phyloP scores from a whole-genome alignment of 2,888 invertebrate genomes.

The Gastrophysa polygoni region DNA sequence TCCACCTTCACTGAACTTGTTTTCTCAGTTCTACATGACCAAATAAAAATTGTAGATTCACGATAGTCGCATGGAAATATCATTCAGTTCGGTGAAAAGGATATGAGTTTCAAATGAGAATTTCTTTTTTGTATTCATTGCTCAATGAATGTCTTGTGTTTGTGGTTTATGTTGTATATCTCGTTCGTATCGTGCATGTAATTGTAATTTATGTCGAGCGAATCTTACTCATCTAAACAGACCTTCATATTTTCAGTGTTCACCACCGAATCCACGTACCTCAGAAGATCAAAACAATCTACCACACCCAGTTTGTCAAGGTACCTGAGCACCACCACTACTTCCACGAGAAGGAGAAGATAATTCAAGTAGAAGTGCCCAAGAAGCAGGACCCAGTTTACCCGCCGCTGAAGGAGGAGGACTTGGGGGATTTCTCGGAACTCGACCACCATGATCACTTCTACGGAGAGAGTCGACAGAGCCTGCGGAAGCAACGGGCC shows the following conservation, averaged over 20 bases:
- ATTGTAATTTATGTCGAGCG: no score
- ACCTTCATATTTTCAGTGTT: constrained; percentile 45
- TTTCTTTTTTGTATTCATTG: no score
- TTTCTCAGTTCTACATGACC: no score
- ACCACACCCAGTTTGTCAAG: constrained; percentile 54
- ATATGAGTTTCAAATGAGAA: no score
- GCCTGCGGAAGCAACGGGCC: constrained; percentile 28
- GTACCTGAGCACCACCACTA: constrained; percentile 56
- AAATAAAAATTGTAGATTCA: no score
- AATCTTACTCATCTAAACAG: background rate
- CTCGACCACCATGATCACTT: constrained; percentile 8
- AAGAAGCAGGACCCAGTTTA: constrained; percentile 33
- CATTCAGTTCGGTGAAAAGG: no score
- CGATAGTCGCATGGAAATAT: no score
- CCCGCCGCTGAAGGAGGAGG: constrained; percentile 29
- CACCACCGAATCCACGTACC: constrained; percentile 54
- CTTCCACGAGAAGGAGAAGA: constrained; percentile 51
- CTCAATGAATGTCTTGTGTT: no score
- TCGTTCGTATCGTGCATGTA: no score
- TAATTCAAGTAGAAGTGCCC: constrained; percentile 38
- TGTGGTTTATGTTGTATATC: no score
- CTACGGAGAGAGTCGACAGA: constrained; percentile 22
- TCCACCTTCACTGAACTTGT: no score
- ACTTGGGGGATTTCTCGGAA: constrained; percentile 21
- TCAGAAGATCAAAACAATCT: constrained; percentile 52